Conservation (phyloP, 1,140 invertebrate species). For the Tyrophagus putrescentiae region DNA sequence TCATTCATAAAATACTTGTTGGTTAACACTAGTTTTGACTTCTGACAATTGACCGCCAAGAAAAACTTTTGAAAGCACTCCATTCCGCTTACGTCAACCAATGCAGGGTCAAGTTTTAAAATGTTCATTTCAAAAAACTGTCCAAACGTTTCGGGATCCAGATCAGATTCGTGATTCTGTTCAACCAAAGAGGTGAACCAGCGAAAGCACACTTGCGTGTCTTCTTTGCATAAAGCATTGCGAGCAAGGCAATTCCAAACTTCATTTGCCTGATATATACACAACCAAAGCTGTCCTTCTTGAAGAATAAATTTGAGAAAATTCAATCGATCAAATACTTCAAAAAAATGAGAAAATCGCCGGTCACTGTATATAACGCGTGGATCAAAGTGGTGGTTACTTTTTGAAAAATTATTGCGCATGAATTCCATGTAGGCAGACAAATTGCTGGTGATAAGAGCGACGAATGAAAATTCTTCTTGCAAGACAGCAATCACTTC, state of each 20-base stretch:
- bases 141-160: conserved; percentile 88
- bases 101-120: conserved; percentile 70
- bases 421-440: conserved; percentile 78
- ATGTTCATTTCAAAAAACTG: conserved; percentile 94
- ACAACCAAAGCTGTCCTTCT: conserved; percentile 88
- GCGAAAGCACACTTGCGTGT: conserved; percentile 90
- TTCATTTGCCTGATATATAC: conserved; percentile 86
- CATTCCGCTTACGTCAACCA: conserved; percentile 88
- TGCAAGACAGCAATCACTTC: conserved; percentile 80
- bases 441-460: conserved; percentile 81
- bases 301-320: conserved; percentile 55
- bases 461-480: conserved; percentile 76
- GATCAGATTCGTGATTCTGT: conserved; percentile 76
- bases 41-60: conserved; percentile 88
- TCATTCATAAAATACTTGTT: conserved; percentile 55
- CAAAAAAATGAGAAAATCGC: conserved; percentile 74
- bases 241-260: conserved; percentile 93
- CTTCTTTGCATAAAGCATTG: conserved; percentile 71
- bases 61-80: conserved; percentile 90
- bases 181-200: conserved; percentile 59
- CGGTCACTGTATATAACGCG: conserved; percentile 67
- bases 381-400: conserved; percentile 59
- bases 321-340: conserved; percentile 83
- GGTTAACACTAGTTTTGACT: conserved; percentile 76
- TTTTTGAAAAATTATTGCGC: conserved; percentile 51